Evolutionary conservation across 2,113 vertebrate species (phyloP).

Genomic region (Machaerirhynchus nigripectus): DNA sequence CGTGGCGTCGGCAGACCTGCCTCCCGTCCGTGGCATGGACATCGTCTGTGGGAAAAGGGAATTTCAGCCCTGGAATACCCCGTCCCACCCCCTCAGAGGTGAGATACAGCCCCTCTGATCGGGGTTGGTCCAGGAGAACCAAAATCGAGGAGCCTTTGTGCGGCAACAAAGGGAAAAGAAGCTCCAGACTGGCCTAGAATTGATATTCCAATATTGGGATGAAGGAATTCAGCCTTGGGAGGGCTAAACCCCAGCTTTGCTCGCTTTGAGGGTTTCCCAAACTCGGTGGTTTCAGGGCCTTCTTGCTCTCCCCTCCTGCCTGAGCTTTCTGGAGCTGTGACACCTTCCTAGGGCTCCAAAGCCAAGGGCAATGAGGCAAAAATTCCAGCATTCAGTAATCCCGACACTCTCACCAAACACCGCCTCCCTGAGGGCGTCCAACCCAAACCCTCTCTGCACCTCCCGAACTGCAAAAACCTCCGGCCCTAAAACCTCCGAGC

Average conservation of each 20-base stretch:
- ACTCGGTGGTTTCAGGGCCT: accelerated
- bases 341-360: background rate
- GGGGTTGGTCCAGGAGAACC: accelerated
- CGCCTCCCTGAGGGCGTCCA: background rate
- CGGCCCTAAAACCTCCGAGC: background rate
- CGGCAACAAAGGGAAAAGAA: background rate
- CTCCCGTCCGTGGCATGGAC: constrained; percentile 64
- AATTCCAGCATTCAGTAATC: background rate
- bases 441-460: background rate
- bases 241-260: background rate
- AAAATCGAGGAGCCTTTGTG: accelerated
- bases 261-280: background rate
- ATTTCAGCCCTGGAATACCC: accelerated
- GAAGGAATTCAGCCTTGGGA: background rate
- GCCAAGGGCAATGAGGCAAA: background rate
- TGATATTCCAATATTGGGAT: accelerated
- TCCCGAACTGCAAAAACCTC: background rate
- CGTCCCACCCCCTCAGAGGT: background rate
- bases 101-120: accelerated
- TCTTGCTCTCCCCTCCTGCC: background rate
- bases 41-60: constrained; percentile 71
- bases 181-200: accelerated
- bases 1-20: constrained; percentile 88
- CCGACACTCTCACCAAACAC: accelerated
- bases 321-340: background rate